These are phyloP conservation scores for Micrastur ruficollis DNA, from an alignment of 2,797 vertebrate species.

Conservation along the genomic window DNA sequence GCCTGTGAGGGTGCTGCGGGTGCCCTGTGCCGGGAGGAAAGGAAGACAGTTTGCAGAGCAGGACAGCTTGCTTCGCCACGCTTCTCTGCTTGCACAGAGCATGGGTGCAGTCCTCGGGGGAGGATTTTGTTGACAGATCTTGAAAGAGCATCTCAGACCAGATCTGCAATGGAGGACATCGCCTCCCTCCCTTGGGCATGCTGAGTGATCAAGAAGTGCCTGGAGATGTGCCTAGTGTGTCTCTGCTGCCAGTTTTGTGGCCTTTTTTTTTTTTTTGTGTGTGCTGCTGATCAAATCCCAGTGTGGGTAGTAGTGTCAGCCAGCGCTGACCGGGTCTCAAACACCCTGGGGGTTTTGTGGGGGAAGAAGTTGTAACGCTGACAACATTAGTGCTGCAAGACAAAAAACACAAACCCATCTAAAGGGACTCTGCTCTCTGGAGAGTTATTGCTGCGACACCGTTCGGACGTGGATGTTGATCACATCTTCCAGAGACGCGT, in stretches of 20 bases:
- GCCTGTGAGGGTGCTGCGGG: background rate
- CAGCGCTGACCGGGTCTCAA: fast-evolving
- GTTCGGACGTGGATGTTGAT: fast-evolving
- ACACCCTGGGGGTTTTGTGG: fast-evolving
- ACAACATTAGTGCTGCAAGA: background rate
- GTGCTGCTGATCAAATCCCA: background rate
- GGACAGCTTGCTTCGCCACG: fast-evolving
- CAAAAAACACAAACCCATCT: background rate
- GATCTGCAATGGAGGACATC: background rate
- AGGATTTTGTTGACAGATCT: background rate
- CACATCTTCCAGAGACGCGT: fast-evolving
- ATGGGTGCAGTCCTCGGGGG: background rate
- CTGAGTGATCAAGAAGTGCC: background rate
- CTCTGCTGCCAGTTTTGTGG: background rate
- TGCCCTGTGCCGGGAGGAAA: background rate
- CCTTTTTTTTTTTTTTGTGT: background rate
- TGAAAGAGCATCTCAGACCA: background rate
- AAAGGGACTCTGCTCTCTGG: background rate
- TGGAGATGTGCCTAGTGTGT: background rate
- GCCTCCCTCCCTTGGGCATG: background rate
- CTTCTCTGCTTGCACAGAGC: background rate
- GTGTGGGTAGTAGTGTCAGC: background rate
- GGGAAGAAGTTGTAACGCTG: background rate
- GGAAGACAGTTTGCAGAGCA: background rate
- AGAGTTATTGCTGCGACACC: fast-evolving